Percentiles rank a stretch among this genome's conserved stretches.
Conservation (phyloP, 2,797 vertebrate species). For the Hylomyscus alleni region DNA sequence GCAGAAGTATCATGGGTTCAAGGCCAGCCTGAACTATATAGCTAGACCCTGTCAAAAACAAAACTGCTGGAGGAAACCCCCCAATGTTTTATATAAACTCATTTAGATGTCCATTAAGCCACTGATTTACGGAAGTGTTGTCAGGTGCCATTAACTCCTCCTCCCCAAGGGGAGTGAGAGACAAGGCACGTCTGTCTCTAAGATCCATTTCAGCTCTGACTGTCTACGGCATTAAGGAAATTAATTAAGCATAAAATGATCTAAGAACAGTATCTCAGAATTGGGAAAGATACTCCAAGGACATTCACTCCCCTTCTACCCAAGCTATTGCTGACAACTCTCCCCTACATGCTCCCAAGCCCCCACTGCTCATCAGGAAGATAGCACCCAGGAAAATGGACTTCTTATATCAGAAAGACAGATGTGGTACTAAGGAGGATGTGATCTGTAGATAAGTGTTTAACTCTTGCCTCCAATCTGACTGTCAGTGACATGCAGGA, state of each 20-base stretch:
- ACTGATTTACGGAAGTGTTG: slow-evolving; percentile 19
- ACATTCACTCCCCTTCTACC: background rate
- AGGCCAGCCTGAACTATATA: background rate
- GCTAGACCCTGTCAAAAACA: background rate
- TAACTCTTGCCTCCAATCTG: background rate
- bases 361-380: background rate
- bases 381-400: background rate
- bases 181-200: slow-evolving; percentile 46
- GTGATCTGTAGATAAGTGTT: background rate
- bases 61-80: background rate
- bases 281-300: slow-evolving; percentile 35
- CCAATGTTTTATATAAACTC: slow-evolving; percentile 49
- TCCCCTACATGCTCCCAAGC: background rate
- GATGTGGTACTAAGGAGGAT: background rate
- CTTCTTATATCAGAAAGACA: background rate
- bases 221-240: slow-evolving; percentile 52
- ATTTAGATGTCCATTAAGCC: slow-evolving; percentile 31
- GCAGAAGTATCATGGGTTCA: background rate
- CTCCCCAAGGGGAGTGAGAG: background rate
- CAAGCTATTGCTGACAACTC: background rate
- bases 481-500: background rate
- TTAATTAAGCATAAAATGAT: slow-evolving; percentile 61
- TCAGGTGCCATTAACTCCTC: slow-evolving; percentile 46
- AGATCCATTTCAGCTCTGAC: slow-evolving; percentile 44
- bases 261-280: slow-evolving; percentile 23